Conservation (phyloP, 2,797 vertebrate genomes). For the Rhinoraja longicauda region DNA sequence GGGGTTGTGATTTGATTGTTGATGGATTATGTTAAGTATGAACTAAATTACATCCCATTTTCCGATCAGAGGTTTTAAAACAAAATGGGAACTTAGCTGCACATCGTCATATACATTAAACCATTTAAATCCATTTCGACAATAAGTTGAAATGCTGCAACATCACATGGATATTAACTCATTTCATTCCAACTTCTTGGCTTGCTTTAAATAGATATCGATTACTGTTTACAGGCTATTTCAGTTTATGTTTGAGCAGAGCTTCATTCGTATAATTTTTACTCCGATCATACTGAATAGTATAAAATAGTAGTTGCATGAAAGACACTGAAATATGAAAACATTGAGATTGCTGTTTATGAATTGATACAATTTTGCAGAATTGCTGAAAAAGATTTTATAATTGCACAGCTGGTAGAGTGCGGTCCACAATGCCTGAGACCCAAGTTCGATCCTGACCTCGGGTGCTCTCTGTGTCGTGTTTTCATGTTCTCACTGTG, state of each 20-base stretch:
- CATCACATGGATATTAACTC: background rate
- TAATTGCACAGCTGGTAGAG: no score
- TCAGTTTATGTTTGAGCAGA: conserved; percentile 9
- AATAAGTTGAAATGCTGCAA: background rate
- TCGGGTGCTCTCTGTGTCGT: no score
- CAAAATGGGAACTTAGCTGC: conserved; percentile 18
- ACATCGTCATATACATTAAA: background rate
- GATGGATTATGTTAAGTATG: conserved; percentile 19
- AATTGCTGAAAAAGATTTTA: background rate
- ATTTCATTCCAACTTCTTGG: conserved; percentile 14
- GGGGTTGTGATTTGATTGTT: no score
- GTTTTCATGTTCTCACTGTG: no score
- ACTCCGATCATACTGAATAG: background rate
- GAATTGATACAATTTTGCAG: conserved; percentile 24
- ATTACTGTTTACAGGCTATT: background rate
- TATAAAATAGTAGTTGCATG: conserved; percentile 15
- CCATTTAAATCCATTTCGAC: conserved; percentile 16
- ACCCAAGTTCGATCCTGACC: no score
- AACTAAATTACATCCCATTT: background rate
- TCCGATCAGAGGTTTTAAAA: background rate
- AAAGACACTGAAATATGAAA: conserved; percentile 18
- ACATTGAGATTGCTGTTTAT: background rate
- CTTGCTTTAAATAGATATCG: conserved; percentile 14
- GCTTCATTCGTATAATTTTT: background rate
- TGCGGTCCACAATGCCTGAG: no score